These are phyloP conservation scores for Erebia palarica DNA, from an alignment of 2,888 invertebrate genomes.

Conservation along the genomic window DNA sequence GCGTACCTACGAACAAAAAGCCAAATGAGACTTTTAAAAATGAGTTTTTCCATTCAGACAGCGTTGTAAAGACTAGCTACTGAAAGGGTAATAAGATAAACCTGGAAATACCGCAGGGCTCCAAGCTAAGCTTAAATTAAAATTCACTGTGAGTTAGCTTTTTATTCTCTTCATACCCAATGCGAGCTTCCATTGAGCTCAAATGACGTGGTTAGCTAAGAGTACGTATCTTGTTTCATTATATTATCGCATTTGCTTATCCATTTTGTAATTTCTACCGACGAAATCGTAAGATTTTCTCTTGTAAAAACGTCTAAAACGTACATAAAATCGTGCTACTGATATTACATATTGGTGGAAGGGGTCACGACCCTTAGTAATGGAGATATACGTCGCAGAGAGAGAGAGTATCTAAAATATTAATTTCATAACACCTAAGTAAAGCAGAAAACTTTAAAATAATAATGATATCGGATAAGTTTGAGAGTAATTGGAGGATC, in stretches of 20 bases:
- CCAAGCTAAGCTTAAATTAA: constrained; percentile 14
- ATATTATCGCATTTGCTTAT: not conserved
- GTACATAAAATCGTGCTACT: too few species aligned
- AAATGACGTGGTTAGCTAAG: not conserved
- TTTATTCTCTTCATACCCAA: not conserved
- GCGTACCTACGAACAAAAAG: not conserved
- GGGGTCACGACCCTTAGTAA: too few species aligned
- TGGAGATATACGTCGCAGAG: too few species aligned
- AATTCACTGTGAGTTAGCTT: constrained; percentile 10
- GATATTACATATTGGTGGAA: too few species aligned
- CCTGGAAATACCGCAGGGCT: not conserved
- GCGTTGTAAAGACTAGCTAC: not conserved
- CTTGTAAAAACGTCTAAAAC: too few species aligned
- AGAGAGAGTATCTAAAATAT: too few species aligned
- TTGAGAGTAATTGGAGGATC: too few species aligned
- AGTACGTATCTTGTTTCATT: not conserved
- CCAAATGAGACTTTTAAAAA: not conserved
- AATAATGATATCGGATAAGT: too few species aligned
- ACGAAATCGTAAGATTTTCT: not conserved
- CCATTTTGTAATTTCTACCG: not conserved
- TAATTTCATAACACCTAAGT: too few species aligned
- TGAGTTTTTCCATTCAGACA: not conserved
- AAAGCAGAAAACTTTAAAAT: too few species aligned
- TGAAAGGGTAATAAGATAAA: constrained; percentile 4
- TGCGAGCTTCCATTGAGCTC: too few species aligned